Percentiles rank a stretch among this genome's conserved stretches.
Evolutionary conservation across 2,888 invertebrate genomes (phyloP).

Genomic region (Oconnorella tubifera): DNA sequence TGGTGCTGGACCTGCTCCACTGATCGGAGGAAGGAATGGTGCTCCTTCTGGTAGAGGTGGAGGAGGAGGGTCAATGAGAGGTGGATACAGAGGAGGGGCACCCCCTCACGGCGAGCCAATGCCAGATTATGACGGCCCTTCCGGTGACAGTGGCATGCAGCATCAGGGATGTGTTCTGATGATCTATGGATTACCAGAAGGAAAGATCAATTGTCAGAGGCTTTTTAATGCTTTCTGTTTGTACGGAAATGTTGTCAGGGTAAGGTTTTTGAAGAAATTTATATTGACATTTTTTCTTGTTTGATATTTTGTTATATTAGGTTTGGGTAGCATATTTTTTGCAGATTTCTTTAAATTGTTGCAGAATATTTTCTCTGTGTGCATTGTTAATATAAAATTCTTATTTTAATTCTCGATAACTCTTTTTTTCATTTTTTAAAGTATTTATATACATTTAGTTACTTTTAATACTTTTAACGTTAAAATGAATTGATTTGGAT

Average conservation of each 20-base stretch:
- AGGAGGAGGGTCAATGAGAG: background rate
- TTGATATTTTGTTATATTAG: background rate
- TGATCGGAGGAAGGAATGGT: background rate
- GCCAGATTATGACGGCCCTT: slow-evolving; percentile 12
- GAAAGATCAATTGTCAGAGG: slow-evolving; percentile 89
- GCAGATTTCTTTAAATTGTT: background rate
- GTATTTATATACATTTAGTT: no score
- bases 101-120: slow-evolving; percentile 15
- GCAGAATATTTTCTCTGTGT: no score
- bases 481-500: background rate
- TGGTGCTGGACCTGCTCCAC: background rate
- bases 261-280: slow-evolving; percentile 61
- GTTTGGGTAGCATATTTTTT: background rate
- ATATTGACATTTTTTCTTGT: background rate
- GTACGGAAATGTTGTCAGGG: slow-evolving; percentile 96
- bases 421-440: no score
- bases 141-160: slow-evolving; percentile 16
- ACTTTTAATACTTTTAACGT: no score
- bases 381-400: slow-evolving; percentile 1
- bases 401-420: no score
- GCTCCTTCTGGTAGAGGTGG: slow-evolving; percentile 12
- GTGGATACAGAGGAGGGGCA: slow-evolving; percentile 1
- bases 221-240: slow-evolving; percentile 98
- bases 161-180: slow-evolving; percentile 77
- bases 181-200: slow-evolving; percentile 93